Evolutionary conservation across 1,140 invertebrate genomes (phyloP), one percentile per base, ranked within the genome.

Genomic region (Triops longicaudatus): DNA sequence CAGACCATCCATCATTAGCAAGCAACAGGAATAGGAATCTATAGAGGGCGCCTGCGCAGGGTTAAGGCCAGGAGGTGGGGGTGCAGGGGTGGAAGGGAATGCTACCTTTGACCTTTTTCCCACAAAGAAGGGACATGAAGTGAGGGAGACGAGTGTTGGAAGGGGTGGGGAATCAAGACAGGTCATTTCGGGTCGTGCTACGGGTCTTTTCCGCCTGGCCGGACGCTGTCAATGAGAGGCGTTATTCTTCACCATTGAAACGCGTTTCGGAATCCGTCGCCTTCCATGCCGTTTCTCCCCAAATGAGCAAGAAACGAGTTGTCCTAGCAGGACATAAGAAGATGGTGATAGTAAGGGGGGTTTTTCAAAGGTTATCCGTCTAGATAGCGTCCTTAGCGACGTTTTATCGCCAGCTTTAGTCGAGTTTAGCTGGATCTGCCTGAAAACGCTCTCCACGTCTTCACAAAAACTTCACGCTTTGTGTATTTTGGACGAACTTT

Each of bases 181-280:
- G 50, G 50, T 63, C 50, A 63, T 63, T 22, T n/a, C 50, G 50
- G 50, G 50, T 63, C 50, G 17, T 17, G 50, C 50, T 22, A 63
- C 50, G 50, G 50, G 50, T 63, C 50, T 63, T 63, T 63, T 63
- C 50, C 50, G 50, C 50, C 50, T 63, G 50, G 14, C 50, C 50
- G 50, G 50, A 63, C 50, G 50, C 50, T 63, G 50, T 63, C 50
- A 63, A 63, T 63, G 50, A 63, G 50, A 63, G 50, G 50, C 50
- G 50, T 63, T 63, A 63, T 63, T 63, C 50, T 63, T 63, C 50
- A 63, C 50, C 50, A 63, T 63, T 63, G 50, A 22, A 22, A 63
- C 14, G 6, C 50, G 17, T 6, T 63, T 63, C 22, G 14, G 50
- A 22, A 14, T 63, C 50, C 50, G 50, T 63, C 50, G 50, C 50